Evolutionary conservation across 2,113 vertebrate species (phyloP).

Genomic region (Clarias gariepinus): DNA sequence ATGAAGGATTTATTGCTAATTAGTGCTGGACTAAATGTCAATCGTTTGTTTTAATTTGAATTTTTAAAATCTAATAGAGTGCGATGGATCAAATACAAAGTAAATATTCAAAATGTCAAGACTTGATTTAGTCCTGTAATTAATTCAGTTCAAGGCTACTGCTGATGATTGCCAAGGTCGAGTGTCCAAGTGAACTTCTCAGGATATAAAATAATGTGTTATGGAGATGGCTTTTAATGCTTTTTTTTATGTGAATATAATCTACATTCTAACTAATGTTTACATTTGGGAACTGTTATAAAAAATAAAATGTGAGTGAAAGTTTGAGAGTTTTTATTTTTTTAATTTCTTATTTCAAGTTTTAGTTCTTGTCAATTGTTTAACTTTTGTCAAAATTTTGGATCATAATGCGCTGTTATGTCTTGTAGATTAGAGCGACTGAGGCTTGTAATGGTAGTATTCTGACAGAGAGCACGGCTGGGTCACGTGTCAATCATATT

Average conservation of each 20-base stretch:
- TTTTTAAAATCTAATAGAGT: neutral
- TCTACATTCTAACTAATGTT: conserved; percentile 62
- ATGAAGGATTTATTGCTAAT: neutral
- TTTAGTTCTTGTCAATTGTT: neutral
- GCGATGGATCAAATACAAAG: neutral
- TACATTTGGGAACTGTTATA: conserved; percentile 66
- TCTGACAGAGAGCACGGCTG: neutral
- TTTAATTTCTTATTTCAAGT: too few relatives aligned
- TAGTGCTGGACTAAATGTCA: neutral
- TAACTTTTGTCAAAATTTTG: neutral
- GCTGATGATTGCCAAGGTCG: conserved; percentile 4
- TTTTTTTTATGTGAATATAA: conserved; percentile 52
- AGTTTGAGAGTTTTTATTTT: neutral
- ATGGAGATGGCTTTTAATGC: conserved; percentile 60
- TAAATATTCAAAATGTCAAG: neutral
- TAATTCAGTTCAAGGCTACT: neutral
- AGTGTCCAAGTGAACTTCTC: conserved; percentile 56
- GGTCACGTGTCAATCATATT: neutral
- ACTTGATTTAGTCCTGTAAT: neutral
- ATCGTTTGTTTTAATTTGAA: neutral
- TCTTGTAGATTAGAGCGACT: neutral
- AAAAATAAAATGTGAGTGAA: conserved; percentile 48
- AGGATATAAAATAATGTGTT: conserved; percentile 64
- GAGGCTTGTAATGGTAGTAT: neutral
- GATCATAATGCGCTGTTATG: neutral